These are phyloP conservation scores for Ceratina australensis DNA, from an alignment of 1,140 invertebrate genomes.

Conservation along the genomic window DNA sequence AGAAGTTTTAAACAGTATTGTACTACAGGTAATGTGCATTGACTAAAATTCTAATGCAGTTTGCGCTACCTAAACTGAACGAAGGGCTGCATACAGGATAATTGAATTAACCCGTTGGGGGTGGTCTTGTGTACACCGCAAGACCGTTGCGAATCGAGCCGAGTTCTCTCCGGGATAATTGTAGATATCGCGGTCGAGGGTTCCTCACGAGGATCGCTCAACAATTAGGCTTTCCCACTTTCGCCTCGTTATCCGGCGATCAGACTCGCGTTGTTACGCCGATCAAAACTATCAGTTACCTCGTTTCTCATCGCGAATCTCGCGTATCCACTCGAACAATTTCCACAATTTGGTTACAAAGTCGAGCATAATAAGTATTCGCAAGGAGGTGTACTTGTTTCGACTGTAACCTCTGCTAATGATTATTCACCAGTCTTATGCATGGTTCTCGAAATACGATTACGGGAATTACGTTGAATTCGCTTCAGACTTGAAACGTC, in stretches of 20 bases:
- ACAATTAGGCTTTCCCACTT: slow-evolving; percentile 30
- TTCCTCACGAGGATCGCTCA: slow-evolving; percentile 46
- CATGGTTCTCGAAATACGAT: too few relatives aligned
- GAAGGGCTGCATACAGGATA: slow-evolving; percentile 37
- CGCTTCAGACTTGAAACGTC: too few relatives aligned
- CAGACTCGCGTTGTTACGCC: slow-evolving; percentile 17
- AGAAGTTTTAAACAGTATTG: too few relatives aligned
- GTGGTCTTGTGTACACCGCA: slow-evolving; percentile 40
- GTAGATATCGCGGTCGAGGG: slow-evolving; percentile 47
- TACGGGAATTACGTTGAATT: too few relatives aligned
- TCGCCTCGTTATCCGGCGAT: slow-evolving; percentile 46
- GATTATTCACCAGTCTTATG: too few relatives aligned
- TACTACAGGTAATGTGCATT: too few relatives aligned
- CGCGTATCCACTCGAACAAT: not conserved
- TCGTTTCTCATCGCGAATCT: too few relatives aligned
- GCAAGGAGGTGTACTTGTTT: too few relatives aligned
- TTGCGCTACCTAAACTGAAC: not conserved
- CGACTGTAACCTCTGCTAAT: too few relatives aligned
- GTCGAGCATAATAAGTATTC: too few relatives aligned
- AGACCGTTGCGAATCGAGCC: slow-evolving; percentile 43
- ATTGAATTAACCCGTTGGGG: slow-evolving; percentile 51
- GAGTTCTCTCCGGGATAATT: slow-evolving; percentile 45
- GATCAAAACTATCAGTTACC: not conserved
- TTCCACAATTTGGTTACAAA: too few relatives aligned
- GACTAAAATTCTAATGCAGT: slow-evolving; percentile 22